These are phyloP conservation scores for Liopterus haemorrhoidalis DNA, from an alignment of 2,888 invertebrate genomes.

Conservation along the genomic window DNA sequence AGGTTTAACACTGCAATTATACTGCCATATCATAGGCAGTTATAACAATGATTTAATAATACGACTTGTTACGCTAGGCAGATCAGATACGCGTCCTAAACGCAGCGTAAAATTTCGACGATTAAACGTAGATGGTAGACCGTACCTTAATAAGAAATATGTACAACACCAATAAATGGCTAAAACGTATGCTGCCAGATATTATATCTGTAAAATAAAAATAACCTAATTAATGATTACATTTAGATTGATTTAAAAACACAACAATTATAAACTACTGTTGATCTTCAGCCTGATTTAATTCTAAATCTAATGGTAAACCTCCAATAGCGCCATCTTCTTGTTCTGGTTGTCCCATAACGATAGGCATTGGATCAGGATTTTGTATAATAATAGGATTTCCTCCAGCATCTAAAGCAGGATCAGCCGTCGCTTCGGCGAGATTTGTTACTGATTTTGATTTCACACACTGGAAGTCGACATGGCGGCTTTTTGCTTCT, in stretches of 20 bases:
- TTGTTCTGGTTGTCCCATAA: conserved; percentile 26
- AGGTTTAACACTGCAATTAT: too few relatives aligned
- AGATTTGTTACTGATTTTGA: conserved; percentile 96
- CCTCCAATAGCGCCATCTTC: conserved; percentile 32
- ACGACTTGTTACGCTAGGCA: too few relatives aligned
- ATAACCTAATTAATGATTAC: conserved; percentile 1
- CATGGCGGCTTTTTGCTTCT: conserved; percentile 96
- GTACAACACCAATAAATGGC: too few relatives aligned
- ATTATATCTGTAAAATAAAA: too few relatives aligned
- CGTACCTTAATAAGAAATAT: too few relatives aligned
- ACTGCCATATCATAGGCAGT: too few relatives aligned
- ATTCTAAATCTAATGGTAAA: conserved; percentile 23
- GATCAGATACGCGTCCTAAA: too few relatives aligned
- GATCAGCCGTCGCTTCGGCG: conserved; percentile 91
- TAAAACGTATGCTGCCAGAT: too few relatives aligned
- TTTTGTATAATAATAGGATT: conserved; percentile 27
- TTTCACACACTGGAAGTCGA: conserved; percentile 98
- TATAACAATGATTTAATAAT: too few relatives aligned
- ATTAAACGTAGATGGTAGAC: too few relatives aligned
- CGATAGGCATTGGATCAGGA: conserved; percentile 23
- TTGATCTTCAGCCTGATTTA: conserved; percentile 20
- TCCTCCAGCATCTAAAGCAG: conserved; percentile 56
- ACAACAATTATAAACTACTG: conserved; percentile 10
- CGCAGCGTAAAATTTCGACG: too few relatives aligned
- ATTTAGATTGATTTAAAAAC: not conserved